These are phyloP conservation scores for Stenodera caucasica DNA, from an alignment of 2,888 invertebrate species.

Conservation along the genomic window DNA sequence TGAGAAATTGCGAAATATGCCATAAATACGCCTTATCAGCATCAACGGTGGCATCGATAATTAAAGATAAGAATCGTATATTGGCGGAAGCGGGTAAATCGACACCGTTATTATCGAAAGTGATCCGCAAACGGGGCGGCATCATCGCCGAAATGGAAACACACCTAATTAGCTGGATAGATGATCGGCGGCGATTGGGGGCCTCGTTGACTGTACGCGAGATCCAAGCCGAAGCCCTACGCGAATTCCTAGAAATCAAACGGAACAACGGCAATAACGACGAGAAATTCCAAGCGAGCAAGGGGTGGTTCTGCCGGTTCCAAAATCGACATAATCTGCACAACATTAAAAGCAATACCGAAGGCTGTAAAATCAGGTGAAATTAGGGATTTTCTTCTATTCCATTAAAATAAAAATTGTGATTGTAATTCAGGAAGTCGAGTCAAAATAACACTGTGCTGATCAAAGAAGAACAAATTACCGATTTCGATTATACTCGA, in stretches of 20 bases:
- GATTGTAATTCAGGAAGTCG: neutral
- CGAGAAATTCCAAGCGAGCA: neutral
- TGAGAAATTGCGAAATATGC: constrained; percentile 1
- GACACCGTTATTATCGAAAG: neutral
- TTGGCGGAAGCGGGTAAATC: neutral
- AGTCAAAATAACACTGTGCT: neutral
- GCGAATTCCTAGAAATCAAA: neutral
- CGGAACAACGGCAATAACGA: neutral
- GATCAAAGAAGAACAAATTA: constrained; percentile 1
- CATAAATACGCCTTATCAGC: neutral
- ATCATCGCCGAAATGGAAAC: neutral
- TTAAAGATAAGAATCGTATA: neutral
- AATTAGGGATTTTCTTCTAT: too few species aligned
- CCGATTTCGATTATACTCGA: neutral
- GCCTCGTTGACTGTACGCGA: neutral
- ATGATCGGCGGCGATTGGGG: neutral
- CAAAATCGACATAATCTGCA: constrained; percentile 2
- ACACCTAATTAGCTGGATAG: neutral
- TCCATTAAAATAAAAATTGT: too few species aligned
- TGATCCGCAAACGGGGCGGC: neutral
- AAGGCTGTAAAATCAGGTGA: too few species aligned
- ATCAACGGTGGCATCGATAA: neutral
- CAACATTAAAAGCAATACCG: neutral
- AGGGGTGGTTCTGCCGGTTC: neutral
- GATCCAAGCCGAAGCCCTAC: neutral